These are phyloP conservation scores for Pseudomyrmex flavicornis DNA, from an alignment of 1,140 invertebrate genomes.

Conservation along the genomic window DNA sequence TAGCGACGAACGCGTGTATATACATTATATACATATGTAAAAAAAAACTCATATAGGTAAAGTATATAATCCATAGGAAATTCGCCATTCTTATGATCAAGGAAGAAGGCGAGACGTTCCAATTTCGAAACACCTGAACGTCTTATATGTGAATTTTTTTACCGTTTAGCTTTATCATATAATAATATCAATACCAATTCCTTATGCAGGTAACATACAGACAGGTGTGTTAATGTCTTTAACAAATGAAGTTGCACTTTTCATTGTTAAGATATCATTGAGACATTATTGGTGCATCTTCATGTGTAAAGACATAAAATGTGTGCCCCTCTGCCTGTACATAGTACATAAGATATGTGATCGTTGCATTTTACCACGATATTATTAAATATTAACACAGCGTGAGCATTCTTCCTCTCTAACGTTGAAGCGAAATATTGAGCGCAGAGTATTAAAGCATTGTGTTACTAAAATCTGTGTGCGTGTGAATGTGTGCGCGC, in stretches of 20 bases:
- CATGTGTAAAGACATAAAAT: no score
- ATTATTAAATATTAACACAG: slow-evolving; percentile 31
- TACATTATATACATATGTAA: slow-evolving; percentile 64
- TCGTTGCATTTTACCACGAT: slow-evolving; percentile 46
- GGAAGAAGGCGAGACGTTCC: not conserved
- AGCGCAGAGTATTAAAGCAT: slow-evolving; percentile 15
- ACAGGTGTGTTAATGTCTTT: no score
- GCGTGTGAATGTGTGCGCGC: not conserved
- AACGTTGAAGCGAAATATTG: slow-evolving; percentile 13
- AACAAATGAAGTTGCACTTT: no score
- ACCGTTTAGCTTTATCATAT: slow-evolving; percentile 48
- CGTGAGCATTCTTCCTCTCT: slow-evolving; percentile 25
- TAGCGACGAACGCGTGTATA: slow-evolving; percentile 67
- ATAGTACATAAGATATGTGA: slow-evolving; percentile 41
- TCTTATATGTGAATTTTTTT: slow-evolving; percentile 52
- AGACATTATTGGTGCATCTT: no score
- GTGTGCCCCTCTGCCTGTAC: no score
- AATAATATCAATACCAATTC: slow-evolving; percentile 28
- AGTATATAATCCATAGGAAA: not conserved
- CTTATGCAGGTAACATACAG: slow-evolving; percentile 9
- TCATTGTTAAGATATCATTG: no score
- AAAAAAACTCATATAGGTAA: slow-evolving; percentile 22
- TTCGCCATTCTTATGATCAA: not conserved
- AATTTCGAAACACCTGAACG: slow-evolving; percentile 20
- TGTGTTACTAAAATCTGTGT: slow-evolving; percentile 26